Evolutionary conservation across 2,888 invertebrate genomes (phyloP), one percentile per base, ranked within the genome.

Genomic region (Oasisia sp.): DNA sequence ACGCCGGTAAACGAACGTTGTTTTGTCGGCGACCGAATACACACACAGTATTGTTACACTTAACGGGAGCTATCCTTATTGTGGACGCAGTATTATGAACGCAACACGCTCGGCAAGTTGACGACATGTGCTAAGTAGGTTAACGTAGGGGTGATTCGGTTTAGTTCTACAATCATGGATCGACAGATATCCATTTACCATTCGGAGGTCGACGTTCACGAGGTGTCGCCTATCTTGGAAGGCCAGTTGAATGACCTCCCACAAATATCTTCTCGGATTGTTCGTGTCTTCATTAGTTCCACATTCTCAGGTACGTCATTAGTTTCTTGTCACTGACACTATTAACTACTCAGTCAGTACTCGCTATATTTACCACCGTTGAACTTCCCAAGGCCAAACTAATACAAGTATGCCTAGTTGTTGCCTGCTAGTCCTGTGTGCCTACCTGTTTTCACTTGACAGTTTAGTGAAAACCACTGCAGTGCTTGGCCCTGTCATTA

Each of bases 121-220:
- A 74, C 74, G 74, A 74, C 74, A 74, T 74, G 74, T 7, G 74
- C 2, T 27, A 74, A 74, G 74, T 74, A 74, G 74, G 74, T 74
- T 74, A 27, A 27, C 27, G 14, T 74, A 74, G 74, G 74, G 74
- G 74, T 74, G 74, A 74, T 74, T 74, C 74, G 19, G 74, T 74
- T 19, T 74, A 74, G 74, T 50, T 50, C 9, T 50, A 19, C 19
- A 5, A 74, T 27, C 74, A 74, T 74, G 74, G 74, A 74, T 74
- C 74, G 74, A 74, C 74, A 74, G 74, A 74, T 74, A 74, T 74
- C 74, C 74, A 74, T 74, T 74, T 74, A 74, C 74, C 74, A 74
- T 74, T 74, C 74, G 27, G 74, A 74, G 27, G 74, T 74, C n/a
- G 74, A 74, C n/a, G 74, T 74, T n/a, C 74, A 74, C 8, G 74